These are phyloP conservation scores for Harpegnathos saltator DNA, from an alignment of 1,140 invertebrate species.

Conservation along the genomic window DNA sequence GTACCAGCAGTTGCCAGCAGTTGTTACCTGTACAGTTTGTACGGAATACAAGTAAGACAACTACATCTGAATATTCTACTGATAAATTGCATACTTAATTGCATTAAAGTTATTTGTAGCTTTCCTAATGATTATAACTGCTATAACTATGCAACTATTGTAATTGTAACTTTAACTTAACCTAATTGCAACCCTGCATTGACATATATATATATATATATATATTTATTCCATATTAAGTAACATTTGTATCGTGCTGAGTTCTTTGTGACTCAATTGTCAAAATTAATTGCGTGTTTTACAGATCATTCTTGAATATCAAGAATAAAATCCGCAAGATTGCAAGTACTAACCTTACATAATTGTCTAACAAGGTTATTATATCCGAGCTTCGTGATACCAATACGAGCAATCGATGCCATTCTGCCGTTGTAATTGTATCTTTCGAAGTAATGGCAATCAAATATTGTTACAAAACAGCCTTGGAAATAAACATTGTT, in stretches of 20 bases:
- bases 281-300: background rate
- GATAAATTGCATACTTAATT: background rate
- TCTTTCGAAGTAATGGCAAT: constrained; percentile 1
- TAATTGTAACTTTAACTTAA: background rate
- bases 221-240: background rate
- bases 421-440: constrained; percentile 63
- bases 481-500: constrained; percentile 5
- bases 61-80: background rate
- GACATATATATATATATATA: background rate
- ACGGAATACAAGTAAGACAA: background rate
- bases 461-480: background rate
- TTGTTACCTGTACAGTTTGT: constrained; percentile 42
- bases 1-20: constrained; percentile 20
- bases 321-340: constrained; percentile 30
- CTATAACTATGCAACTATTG: background rate
- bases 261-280: background rate
- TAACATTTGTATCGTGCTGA: background rate
- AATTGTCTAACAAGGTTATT: constrained; percentile 65
- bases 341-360: constrained; percentile 79
- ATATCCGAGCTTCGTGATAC: constrained; percentile 37
- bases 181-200: too few species aligned
- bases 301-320: background rate
- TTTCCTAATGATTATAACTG: background rate
- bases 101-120: background rate
- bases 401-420: constrained; percentile 62